These are phyloP conservation scores for Chalcis sispes DNA, from an alignment of 2,888 invertebrate genomes.

Conservation along the genomic window DNA sequence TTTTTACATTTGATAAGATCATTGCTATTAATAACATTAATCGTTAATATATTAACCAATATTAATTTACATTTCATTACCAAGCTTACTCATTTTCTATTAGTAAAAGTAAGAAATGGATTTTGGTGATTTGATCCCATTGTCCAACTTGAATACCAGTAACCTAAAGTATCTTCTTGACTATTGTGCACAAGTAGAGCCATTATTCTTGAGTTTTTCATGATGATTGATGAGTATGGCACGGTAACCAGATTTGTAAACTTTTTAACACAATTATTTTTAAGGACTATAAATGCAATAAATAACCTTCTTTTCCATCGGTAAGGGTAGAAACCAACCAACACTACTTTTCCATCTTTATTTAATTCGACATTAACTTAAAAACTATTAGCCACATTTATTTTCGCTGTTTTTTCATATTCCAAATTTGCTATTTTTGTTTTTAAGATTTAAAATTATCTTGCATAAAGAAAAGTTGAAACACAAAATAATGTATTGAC, in stretches of 20 bases:
- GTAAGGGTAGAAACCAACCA: constrained; percentile 25
- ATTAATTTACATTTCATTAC: no score
- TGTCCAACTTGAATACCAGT: no score
- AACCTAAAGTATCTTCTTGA: constrained; percentile 8
- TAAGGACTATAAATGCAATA: not conserved
- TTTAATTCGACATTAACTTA: not conserved
- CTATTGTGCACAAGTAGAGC: not conserved
- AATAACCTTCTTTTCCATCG: constrained; percentile 18
- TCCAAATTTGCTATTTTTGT: not conserved
- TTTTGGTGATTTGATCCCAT: no score
- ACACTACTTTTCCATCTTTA: constrained; percentile 14
- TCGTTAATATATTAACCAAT: no score
- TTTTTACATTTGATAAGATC: no score
- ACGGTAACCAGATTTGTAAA: constrained; percentile 44
- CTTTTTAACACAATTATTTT: constrained; percentile 9
- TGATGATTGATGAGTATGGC: not conserved
- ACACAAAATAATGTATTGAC: constrained; percentile 9
- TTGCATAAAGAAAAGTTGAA: constrained; percentile 74
- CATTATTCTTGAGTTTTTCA: constrained; percentile 5
- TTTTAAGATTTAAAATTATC: constrained; percentile 61
- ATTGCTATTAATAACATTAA: no score
- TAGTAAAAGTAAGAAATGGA: no score
- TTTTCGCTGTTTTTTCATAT: not conserved
- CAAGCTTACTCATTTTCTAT: no score
- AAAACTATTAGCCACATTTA: not conserved